Evolutionary conservation across 2,113 vertebrate genomes (phyloP), one percentile per base, ranked within the genome.

Genomic region (Electrona antarctica): DNA sequence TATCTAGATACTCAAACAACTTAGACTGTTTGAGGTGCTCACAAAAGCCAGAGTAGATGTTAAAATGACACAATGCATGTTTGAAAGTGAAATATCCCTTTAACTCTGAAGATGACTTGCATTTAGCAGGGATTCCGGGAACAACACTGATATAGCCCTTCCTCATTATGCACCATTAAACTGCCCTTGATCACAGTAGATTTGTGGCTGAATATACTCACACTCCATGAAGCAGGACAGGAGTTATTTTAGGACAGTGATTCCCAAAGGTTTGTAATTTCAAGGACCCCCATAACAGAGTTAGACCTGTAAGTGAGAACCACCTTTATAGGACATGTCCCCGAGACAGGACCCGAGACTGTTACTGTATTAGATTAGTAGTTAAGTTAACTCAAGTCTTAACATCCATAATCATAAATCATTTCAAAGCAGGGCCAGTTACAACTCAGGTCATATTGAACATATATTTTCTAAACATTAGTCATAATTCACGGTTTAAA

Each of bases 141-240:
- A 46, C 67, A 48, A 51, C 67, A 48, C 15, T 8, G 46, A 61
- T 47, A 60, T 47, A 60, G 45, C 15, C 14, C 65, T 69, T 67
- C 4, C 60, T 15, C 59, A 41, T 67, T 61, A 52, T 28, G 73
- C 65, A 61, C 70, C 52, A 45, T 48, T n/a, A 54, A 66, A 51
- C 63, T 67, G 77, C 62, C 64, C 67, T 81, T 68, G 45, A 68
- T 61, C 48, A 46, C 58, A 58, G 33, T 10, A 8, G 28, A 7
- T 57, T 71, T 67, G 60, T 10, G 28, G 72, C 14, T 54, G 55
- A 21, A 57, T 41, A 41, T 41, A 41, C 49, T 47, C 51, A 33
- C 0, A 52, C 41, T 70, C 54, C 57, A 70, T 71, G 47, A 74
- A 67, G 41, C 14, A 4, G 12, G 12, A 50, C 7, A 45, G 65